phyloP scores from a whole-genome alignment of 2,888 invertebrate species.

The Iphiclides podalirius region DNA sequence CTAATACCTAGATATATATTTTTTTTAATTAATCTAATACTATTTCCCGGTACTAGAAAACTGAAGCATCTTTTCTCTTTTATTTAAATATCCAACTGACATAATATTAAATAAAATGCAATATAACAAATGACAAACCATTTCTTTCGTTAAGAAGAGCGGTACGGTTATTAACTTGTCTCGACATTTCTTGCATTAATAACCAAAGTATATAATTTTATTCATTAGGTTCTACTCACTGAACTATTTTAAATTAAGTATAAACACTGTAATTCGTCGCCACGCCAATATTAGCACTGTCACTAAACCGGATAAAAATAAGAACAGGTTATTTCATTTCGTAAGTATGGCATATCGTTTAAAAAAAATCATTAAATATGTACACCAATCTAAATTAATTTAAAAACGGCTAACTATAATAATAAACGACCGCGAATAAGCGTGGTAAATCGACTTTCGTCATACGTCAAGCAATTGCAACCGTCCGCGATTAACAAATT shows the following conservation, averaged over 20 bases:
- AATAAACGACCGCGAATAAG: conserved; percentile 13
- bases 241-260: too few species aligned
- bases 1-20: too few species aligned
- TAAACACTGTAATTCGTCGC: background rate
- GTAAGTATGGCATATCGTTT: conserved; percentile 3
- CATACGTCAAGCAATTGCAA: background rate
- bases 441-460: conserved; percentile 2
- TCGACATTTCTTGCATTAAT: conserved; percentile 11
- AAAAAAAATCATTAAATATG: conserved; percentile 13
- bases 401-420: conserved; percentile 10
- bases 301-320: background rate
- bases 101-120: background rate
- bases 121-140: conserved; percentile 18
- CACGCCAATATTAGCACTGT: background rate
- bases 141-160: conserved; percentile 18
- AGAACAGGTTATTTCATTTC: background rate
- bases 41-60: too few species aligned
- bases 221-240: too few species aligned
- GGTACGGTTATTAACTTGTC: conserved; percentile 20
- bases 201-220: too few species aligned
- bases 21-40: too few species aligned
- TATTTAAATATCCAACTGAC: too few species aligned
- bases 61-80: too few species aligned
- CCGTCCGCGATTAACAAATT: background rate
- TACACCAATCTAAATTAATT: conserved; percentile 13